These are phyloP conservation scores for Alcedo atthis DNA, from an alignment of 2,797 vertebrate genomes.

Conservation along the genomic window DNA sequence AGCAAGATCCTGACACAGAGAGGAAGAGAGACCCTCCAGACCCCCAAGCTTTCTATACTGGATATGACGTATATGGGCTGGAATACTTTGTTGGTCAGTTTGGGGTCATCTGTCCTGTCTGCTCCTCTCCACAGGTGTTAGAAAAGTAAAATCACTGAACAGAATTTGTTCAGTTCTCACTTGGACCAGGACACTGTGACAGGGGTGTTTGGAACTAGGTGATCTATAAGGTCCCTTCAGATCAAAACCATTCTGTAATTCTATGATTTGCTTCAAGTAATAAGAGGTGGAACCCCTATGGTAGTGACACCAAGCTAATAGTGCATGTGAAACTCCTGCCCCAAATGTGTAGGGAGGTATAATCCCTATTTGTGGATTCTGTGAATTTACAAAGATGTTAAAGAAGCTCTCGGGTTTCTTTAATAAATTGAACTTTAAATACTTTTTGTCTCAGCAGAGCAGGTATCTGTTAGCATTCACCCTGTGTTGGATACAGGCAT, in stretches of 20 bases:
- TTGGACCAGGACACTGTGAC: too few relatives aligned
- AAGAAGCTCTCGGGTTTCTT: neutral
- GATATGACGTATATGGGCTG: too few relatives aligned
- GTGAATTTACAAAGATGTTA: neutral
- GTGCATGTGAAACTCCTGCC: neutral
- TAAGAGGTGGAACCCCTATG: neutral
- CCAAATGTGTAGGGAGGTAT: neutral
- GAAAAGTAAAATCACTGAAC: too few relatives aligned
- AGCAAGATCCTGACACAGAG: too few relatives aligned
- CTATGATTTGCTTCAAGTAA: neutral
- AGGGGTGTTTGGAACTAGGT: neutral
- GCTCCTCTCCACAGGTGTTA: too few relatives aligned
- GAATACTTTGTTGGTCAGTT: too few relatives aligned
- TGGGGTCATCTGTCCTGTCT: too few relatives aligned
- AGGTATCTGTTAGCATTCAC: neutral
- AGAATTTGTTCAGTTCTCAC: too few relatives aligned
- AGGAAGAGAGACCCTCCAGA: too few relatives aligned
- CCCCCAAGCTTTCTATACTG: too few relatives aligned
- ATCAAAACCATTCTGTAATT: neutral
- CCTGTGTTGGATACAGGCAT: neutral
- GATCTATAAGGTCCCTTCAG: neutral
- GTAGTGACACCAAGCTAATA: neutral
- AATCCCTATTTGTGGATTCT: neutral
- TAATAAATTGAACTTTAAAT: neutral
- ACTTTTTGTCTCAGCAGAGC: neutral